These are phyloP conservation scores for Hypomecis punctinalis DNA, from an alignment of 2,888 invertebrate species.

Conservation along the genomic window DNA sequence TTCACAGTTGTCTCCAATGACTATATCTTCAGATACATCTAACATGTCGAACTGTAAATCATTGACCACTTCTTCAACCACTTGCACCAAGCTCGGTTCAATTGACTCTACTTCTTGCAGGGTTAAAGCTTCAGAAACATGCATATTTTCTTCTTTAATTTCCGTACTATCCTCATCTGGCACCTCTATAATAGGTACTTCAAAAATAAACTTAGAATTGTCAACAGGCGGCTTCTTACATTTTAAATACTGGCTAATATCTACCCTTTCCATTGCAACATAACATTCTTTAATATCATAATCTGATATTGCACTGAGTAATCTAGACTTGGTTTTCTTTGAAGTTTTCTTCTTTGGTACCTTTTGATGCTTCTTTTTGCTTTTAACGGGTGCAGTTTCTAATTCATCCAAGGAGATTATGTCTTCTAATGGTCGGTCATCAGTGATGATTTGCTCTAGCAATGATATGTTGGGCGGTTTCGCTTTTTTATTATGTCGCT, in stretches of 20 bases:
- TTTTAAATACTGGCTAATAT: constrained; percentile 56
- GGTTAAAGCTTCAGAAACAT: neutral
- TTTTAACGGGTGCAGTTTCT: constrained; percentile 58
- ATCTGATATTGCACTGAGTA: constrained; percentile 35
- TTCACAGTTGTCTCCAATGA: constrained; percentile 71
- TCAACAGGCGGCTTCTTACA: neutral
- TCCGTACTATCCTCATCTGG: neutral
- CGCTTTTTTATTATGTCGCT: constrained; percentile 52
- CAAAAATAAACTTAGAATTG: constrained; percentile 2
- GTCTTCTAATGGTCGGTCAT: constrained; percentile 75
- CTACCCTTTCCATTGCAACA: constrained; percentile 60
- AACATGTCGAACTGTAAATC: constrained; percentile 78
- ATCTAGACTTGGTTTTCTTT: constrained; percentile 39
- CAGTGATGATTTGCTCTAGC: constrained; percentile 75
- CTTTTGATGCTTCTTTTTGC: constrained; percentile 50
- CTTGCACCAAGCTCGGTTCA: constrained; percentile 22
- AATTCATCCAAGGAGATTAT: constrained; percentile 73
- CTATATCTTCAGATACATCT: constrained; percentile 79
- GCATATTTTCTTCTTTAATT: neutral
- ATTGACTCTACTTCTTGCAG: neutral
- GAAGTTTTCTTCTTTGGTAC: constrained; percentile 44
- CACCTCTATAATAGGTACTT: constrained; percentile 1
- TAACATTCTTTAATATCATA: constrained; percentile 64
- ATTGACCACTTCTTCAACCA: constrained; percentile 54
- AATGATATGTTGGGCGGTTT: constrained; percentile 75